phyloP scores from a whole-genome alignment of 2,888 invertebrate genomes.

The Netelia virgata region DNA sequence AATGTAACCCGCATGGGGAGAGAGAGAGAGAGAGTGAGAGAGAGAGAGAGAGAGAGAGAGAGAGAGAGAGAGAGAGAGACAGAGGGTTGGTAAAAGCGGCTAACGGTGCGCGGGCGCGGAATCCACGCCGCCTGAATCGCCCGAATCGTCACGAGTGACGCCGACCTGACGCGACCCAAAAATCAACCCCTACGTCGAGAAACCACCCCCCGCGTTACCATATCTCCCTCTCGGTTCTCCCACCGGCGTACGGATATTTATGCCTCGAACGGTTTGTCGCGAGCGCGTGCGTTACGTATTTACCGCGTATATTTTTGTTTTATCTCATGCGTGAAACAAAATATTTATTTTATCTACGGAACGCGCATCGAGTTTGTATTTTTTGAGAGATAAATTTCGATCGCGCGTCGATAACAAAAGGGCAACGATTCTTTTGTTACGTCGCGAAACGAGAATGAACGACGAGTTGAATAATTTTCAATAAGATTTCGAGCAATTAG shows the following conservation, averaged over 20 bases:
- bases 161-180: constrained; percentile 67
- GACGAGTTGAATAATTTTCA: no score
- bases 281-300: neutral
- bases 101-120: constrained; percentile 54
- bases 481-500: no score
- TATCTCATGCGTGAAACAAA: neutral
- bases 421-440: no score
- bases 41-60: neutral
- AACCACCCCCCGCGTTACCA: constrained; percentile 3
- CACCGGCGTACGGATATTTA: neutral
- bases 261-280: neutral
- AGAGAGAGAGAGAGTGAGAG: constrained; percentile 4
- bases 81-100: constrained; percentile 22
- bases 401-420: no score
- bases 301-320: neutral
- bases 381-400: no score
- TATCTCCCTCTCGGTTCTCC: neutral
- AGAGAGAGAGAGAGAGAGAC: constrained; percentile 4
- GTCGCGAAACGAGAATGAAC: no score
- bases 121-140: constrained; percentile 29
- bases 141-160: constrained; percentile 59
- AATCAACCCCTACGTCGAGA: constrained; percentile 52
- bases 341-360: neutral
- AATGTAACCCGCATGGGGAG: neutral
- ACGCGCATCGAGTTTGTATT: neutral